These are phyloP conservation scores for Acanthurus leucopareius DNA, from an alignment of 2,797 vertebrate genomes.

Conservation along the genomic window DNA sequence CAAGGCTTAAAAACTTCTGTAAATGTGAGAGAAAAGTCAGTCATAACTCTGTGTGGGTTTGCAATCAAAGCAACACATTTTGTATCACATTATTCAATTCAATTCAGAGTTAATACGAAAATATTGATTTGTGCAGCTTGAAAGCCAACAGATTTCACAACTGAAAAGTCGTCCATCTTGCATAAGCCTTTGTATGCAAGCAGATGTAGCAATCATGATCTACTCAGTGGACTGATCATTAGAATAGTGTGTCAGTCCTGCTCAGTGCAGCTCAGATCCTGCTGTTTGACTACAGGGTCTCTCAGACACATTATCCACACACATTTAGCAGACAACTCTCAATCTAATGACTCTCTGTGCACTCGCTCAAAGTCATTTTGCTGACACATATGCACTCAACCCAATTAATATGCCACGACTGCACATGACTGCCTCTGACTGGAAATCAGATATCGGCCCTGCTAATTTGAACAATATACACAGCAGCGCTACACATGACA, in stretches of 20 bases:
- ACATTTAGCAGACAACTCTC: conserved; percentile 45
- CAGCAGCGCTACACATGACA: conserved; percentile 39
- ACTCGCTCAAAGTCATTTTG: conserved; percentile 56
- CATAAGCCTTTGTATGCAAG: conserved; percentile 14
- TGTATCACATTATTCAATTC: conserved; percentile 13
- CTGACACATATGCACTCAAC: conserved; percentile 61
- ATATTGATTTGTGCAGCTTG: conserved; percentile 21
- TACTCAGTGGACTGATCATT: conserved; percentile 62
- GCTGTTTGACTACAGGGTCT: conserved; percentile 53
- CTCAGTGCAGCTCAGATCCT: conserved; percentile 47
- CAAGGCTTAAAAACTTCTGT: neutral
- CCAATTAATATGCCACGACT: conserved; percentile 67
- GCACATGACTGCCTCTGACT: conserved; percentile 48
- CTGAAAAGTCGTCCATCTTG: conserved; percentile 11
- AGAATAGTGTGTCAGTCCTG: conserved; percentile 46
- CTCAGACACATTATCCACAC: conserved; percentile 50
- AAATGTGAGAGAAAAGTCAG: neutral
- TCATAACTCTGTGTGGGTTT: neutral
- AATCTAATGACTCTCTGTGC: conserved; percentile 53
- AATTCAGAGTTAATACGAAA: conserved; percentile 6
- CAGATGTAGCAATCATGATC: conserved; percentile 51
- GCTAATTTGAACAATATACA: conserved; percentile 57
- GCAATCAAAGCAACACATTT: neutral
- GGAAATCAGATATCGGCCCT: conserved; percentile 60
- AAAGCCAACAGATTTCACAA: conserved; percentile 4